Evolutionary conservation across 2,797 vertebrate genomes (phyloP).

Genomic region (Fratercula arctica): DNA sequence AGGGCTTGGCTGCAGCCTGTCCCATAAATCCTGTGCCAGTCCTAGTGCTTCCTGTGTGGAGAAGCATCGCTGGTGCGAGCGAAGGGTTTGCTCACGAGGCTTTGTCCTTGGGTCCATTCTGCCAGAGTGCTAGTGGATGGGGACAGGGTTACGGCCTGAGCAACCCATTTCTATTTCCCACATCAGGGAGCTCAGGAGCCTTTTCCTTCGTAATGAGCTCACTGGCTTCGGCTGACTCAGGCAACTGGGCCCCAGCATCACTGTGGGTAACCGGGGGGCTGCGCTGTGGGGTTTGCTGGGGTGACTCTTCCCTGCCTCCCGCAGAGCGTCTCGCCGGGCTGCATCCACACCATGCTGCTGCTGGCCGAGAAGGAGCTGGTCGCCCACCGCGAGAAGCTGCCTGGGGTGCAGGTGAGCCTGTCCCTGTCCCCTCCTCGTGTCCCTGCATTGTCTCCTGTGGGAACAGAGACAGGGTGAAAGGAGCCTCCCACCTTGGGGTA

Average conservation of each 20-base stretch:
- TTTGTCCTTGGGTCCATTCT: background rate
- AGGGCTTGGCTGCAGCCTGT: background rate
- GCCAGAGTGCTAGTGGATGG: background rate
- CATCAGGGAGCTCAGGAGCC: background rate
- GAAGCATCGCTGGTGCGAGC: background rate
- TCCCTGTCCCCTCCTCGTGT: background rate
- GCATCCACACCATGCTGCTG: slow-evolving; percentile 81
- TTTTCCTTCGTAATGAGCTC: background rate
- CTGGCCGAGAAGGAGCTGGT: slow-evolving; percentile 87
- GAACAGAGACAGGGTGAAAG: background rate
- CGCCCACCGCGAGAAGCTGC: slow-evolving; percentile 80
- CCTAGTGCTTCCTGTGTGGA: rapidly evolving
- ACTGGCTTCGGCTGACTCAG: background rate
- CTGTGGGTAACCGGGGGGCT: background rate
- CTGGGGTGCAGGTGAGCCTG: slow-evolving; percentile 84
- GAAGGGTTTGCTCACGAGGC: background rate
- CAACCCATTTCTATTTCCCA: rapidly evolving
- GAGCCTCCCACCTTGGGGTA: background rate
- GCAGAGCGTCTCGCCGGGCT: slow-evolving; percentile 75
- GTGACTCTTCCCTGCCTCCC: background rate
- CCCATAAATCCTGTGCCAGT: rapidly evolving
- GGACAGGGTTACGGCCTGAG: background rate
- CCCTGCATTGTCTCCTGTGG: rapidly evolving
- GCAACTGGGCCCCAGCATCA: background rate
- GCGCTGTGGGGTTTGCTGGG: rapidly evolving